These are phyloP conservation scores for Grapholita molesta DNA, from an alignment of 1,140 invertebrate species.

Conservation along the genomic window DNA sequence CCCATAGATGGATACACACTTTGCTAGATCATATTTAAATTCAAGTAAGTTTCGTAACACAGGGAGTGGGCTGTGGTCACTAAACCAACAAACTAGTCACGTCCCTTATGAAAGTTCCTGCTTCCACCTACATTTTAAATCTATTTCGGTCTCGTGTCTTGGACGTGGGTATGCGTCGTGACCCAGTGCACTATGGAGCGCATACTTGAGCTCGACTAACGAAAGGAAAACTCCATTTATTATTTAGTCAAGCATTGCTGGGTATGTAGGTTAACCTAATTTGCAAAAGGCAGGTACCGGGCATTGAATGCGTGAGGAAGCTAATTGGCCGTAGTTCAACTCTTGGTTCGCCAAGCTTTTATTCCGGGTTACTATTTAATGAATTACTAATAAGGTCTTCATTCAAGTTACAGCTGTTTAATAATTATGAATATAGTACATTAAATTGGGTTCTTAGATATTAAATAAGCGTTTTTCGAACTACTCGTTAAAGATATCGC, in stretches of 20 bases:
- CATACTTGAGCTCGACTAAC: constrained; percentile 42
- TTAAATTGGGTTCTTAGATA: too few species aligned
- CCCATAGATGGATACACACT: too few species aligned
- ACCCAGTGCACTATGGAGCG: constrained; percentile 35
- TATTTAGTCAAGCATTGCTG: not conserved
- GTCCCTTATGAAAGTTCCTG: not conserved
- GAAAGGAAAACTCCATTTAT: constrained; percentile 40
- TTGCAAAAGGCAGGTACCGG: not conserved
- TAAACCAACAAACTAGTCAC: not conserved
- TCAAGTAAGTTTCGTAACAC: not conserved
- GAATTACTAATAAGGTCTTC: too few species aligned
- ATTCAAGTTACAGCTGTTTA: too few species aligned
- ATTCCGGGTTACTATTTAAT: too few species aligned
- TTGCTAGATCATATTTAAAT: too few species aligned
- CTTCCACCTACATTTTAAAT: constrained; percentile 3
- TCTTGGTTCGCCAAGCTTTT: not conserved
- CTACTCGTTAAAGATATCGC: too few species aligned
- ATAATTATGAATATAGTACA: too few species aligned
- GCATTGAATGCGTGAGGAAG: not conserved
- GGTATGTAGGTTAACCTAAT: constrained; percentile 4
- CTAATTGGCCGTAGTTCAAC: not conserved
- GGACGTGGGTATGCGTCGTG: constrained; percentile 27
- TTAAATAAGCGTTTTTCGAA: too few species aligned
- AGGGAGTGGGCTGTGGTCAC: too few species aligned
- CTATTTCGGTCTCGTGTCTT: constrained; percentile 38